phyloP scores from a whole-genome alignment of 2,888 invertebrate genomes.

The Habroteleia sp. region DNA sequence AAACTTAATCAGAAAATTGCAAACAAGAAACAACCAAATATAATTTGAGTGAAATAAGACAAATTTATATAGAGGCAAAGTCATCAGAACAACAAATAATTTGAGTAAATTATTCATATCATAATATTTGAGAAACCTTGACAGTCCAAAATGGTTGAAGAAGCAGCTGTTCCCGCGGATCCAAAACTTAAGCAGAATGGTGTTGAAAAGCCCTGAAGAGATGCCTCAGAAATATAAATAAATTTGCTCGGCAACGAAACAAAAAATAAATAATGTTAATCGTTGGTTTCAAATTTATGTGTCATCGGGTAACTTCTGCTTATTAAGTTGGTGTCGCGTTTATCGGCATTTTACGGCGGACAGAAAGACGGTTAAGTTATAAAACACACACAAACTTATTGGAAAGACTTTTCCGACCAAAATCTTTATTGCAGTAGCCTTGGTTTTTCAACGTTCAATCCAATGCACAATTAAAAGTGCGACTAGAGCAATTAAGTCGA shows the following conservation, averaged over 20 bases:
- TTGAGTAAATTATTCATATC: too few species aligned
- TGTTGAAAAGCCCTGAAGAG: too few species aligned
- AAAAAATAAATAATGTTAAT: slow-evolving; percentile 21
- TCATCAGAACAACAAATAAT: too few species aligned
- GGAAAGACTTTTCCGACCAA: slow-evolving; percentile 1
- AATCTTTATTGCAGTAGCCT: slow-evolving; percentile 10
- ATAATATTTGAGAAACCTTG: neutral
- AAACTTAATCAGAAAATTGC: too few species aligned
- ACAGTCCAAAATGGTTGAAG: slow-evolving; percentile 4
- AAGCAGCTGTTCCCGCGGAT: too few species aligned
- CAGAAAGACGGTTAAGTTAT: slow-evolving; percentile 6
- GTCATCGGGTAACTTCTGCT: slow-evolving; percentile 16
- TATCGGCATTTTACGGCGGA: slow-evolving; percentile 14
- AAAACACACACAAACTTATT: slow-evolving; percentile 15
- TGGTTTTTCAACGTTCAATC: slow-evolving; percentile 7
- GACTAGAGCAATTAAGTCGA: too few species aligned
- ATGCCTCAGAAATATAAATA: too few species aligned
- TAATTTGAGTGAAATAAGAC: too few species aligned
- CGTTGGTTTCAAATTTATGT: slow-evolving; percentile 17
- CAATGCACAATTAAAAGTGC: slow-evolving; percentile 5
- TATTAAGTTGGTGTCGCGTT: slow-evolving; percentile 11
- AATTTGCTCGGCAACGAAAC: too few species aligned
- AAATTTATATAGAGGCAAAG: too few species aligned
- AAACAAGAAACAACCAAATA: too few species aligned
- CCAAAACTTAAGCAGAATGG: neutral